Evolutionary conservation across 2,888 invertebrate genomes (phyloP), one percentile per base, ranked within the genome.

Genomic region (Schizaphis graminum): DNA sequence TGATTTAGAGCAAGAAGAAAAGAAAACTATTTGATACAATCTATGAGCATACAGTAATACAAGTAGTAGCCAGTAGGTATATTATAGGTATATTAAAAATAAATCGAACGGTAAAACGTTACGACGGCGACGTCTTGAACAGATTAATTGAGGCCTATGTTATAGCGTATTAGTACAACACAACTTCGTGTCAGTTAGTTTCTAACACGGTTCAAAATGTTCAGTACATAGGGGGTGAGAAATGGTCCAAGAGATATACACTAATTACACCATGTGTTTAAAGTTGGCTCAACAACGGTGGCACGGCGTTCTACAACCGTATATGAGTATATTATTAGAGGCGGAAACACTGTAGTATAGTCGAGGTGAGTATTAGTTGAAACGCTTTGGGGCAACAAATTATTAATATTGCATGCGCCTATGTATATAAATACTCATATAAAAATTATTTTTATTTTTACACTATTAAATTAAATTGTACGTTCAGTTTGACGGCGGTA

Each of bases 181-280:
- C 53, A 24, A 53, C 67, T 88, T 88, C 35, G n/a, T 28, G 88
- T 77, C 92, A 49, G 77, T 89, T 89, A 77, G 21, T 44, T 89
- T 93, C 44, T 77, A 53, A 93, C 88, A 88, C 77, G 44, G 77
- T 93, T 93, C 21, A 56, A 77, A 53, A 91, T 49, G 21, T 88
- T 53, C 24, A 21, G 41, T 89, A 84, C 49, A 61, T 28, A 61
- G 8, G 26, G 84, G 89, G 89, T 85, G 47, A 57, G 41, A 90
- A 93, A 85, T 49, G 53, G 47, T 85, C 84, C 85, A 61, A 85
- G 49, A 85, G 85, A 93, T 89, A 93, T 11, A 85, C 89, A 90
- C 93, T 93, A 93, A 93, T 93, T 93, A 90, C 57, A 90, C 93
- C 93, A 93, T 28, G 47, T 93, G 93, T 93, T 90, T 85, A 41